Percentiles rank a stretch among this genome's conserved stretches.
These are phyloP conservation scores for Silurus asotus DNA, from an alignment of 2,113 vertebrate species.

Conservation along the genomic window DNA sequence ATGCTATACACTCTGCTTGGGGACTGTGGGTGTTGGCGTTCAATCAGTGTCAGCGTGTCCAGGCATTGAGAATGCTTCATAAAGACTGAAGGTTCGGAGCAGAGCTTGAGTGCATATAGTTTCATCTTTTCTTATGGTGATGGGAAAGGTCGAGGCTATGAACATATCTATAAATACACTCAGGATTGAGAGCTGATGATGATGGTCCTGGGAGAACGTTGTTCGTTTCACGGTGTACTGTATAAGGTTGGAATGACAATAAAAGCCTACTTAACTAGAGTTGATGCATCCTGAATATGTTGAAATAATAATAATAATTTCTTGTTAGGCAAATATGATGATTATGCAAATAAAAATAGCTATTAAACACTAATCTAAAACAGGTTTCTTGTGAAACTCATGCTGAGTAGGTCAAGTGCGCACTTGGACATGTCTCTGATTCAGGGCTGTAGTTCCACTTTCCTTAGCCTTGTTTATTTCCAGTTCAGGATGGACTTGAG, in stretches of 20 bases:
- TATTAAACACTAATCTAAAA: background rate
- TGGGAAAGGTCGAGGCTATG: background rate
- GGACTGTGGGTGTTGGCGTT: conserved; percentile 31
- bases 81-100: background rate
- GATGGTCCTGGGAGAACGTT: no score
- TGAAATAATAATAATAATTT: background rate
- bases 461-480: background rate
- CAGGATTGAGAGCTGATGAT: conserved; percentile 23
- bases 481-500: background rate
- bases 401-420: background rate
- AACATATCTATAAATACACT: conserved; percentile 27
- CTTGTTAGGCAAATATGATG: background rate
- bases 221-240: no score
- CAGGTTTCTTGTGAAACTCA: background rate
- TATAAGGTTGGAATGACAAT: no score
- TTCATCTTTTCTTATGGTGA: background rate
- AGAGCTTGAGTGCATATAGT: background rate
- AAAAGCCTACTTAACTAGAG: no score
- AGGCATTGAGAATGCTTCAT: conserved; percentile 26
- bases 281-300: background rate
- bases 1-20: conserved; percentile 19
- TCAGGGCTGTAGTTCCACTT: background rate
- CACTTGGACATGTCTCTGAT: background rate
- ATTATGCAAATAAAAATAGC: background rate
- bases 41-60: conserved; percentile 15